Evolutionary conservation across 2,797 vertebrate species (phyloP).

Genomic region (Rhinogobio ventralis): DNA sequence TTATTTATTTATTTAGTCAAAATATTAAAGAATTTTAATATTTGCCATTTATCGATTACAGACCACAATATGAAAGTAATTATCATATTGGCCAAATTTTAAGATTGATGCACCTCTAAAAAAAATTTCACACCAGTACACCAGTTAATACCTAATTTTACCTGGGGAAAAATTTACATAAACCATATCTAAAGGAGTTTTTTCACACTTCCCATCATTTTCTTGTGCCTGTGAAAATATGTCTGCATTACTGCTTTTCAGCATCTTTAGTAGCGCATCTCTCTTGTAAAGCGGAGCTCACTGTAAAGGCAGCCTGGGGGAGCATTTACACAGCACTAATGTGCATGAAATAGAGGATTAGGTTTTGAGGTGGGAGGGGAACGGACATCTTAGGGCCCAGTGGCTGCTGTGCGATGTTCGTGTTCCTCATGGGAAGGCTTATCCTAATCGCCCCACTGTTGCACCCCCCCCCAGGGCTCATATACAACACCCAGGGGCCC

Average conservation of each 20-base stretch:
- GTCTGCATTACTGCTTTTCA: constrained; percentile 49
- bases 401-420: constrained; percentile 55
- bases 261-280: constrained; percentile 59
- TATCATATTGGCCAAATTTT: background rate
- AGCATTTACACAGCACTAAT: constrained; percentile 65
- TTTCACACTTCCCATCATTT: background rate
- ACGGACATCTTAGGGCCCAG: constrained; percentile 56
- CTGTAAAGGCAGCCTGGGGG: constrained; percentile 51
- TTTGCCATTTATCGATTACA: background rate
- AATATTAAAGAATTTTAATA: background rate
- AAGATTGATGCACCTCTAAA: background rate
- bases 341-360: constrained; percentile 66
- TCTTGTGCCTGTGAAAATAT: constrained; percentile 51
- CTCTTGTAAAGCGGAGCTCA: constrained; percentile 22
- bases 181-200: background rate
- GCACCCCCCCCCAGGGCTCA: constrained; percentile 62
- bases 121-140: background rate
- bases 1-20: background rate
- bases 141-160: background rate
- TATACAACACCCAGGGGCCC: constrained; percentile 64
- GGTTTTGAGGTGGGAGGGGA: constrained; percentile 54
- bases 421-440: constrained; percentile 62
- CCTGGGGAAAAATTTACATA: background rate
- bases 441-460: constrained; percentile 60
- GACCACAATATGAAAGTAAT: background rate